phyloP scores from a whole-genome alignment of 2,797 vertebrate species.

The Clarias fuscus region DNA sequence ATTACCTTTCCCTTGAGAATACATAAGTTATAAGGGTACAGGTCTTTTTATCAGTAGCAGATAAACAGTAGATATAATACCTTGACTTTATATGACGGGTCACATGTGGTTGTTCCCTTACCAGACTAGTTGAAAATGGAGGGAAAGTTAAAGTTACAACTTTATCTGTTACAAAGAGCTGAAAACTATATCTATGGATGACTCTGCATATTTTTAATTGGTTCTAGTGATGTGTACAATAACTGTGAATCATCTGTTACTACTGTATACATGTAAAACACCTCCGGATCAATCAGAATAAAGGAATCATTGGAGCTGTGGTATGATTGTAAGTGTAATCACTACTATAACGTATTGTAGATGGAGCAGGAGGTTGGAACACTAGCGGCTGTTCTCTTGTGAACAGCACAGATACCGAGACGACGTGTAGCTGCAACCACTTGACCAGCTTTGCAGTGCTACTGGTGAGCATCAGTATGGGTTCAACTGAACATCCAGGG shows the following conservation, averaged over 20 bases:
- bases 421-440: conserved; percentile 88
- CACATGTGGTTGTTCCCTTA: too few species aligned
- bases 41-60: neutral
- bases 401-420: conserved; percentile 74
- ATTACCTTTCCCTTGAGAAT: neutral
- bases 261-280: neutral
- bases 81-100: too few species aligned
- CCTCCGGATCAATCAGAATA: neutral
- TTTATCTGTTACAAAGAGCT: neutral
- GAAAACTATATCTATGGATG: neutral
- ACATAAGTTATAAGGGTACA: neutral
- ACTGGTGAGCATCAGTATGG: conserved; percentile 72
- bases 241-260: too few species aligned
- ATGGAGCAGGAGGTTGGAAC: conserved; percentile 84
- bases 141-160: neutral
- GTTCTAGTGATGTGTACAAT: neutral
- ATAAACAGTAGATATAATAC: too few species aligned
- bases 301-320: neutral
- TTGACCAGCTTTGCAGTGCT: conserved; percentile 92
- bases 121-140: neutral
- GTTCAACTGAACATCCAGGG: neutral
- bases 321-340: neutral
- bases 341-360: conserved; percentile 62
- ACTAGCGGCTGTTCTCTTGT: conserved; percentile 78
- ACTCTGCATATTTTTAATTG: neutral